A percentile compares a stretch with the other conserved stretches of the same genome.
phyloP scores from a whole-genome alignment of 2,888 invertebrate genomes.

The Lasioglossum morio region DNA sequence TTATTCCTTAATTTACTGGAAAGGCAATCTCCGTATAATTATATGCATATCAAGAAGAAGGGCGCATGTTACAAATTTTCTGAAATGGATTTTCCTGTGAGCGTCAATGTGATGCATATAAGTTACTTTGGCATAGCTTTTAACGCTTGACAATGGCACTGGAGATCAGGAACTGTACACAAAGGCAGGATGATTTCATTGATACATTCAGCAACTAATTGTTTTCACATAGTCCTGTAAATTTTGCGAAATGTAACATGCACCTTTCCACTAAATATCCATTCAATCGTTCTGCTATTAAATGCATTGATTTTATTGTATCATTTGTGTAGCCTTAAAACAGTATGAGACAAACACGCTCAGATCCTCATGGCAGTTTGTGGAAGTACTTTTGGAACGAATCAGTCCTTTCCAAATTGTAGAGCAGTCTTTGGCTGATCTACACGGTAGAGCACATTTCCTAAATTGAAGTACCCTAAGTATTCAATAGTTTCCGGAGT shows the following conservation, averaged over 20 bases:
- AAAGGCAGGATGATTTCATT: neutral
- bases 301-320: neutral
- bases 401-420: conserved; percentile 91
- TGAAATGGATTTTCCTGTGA: neutral
- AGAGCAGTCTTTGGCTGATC: conserved; percentile 90
- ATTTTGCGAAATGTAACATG: neutral
- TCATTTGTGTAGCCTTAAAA: neutral
- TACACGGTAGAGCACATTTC: conserved; percentile 89
- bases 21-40: neutral
- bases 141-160: neutral
- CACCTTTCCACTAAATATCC: neutral
- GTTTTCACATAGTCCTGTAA: neutral
- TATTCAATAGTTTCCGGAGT: conserved; percentile 95
- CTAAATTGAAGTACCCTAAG: conserved; percentile 94
- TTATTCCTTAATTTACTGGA: neutral
- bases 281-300: neutral
- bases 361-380: neutral
- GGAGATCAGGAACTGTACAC: neutral
- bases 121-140: neutral
- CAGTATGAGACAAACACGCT: neutral
- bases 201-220: neutral
- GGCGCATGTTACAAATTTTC: neutral
- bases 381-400: neutral
- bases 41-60: neutral
- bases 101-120: neutral